Base-by-base conservation (phyloP, 2,888 invertebrate species). In the Protonemura montana region DNA sequence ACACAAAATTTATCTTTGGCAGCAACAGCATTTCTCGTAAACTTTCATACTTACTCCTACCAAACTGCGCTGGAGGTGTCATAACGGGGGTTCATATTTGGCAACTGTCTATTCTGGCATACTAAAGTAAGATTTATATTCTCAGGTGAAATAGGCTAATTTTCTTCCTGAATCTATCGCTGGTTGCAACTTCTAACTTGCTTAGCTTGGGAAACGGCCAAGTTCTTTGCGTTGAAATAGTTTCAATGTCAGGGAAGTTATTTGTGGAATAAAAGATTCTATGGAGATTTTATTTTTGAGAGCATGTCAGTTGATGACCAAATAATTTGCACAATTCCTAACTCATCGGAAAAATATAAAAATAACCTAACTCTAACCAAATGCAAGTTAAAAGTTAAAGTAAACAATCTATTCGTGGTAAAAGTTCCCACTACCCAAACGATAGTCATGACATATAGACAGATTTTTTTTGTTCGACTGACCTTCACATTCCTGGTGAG, bases 401-500 rank as follows among this genome's bases (percentile, higher is more conserved):
- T 6, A 35, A 35, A 35, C 3, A 10, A 35, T 6, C 35, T 10
- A 10, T 35, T 35, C 10, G 35, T 35, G 3, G 35, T 35, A 35
- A n/a, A n/a, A n/a, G n/a, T n/a, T n/a, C n/a, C n/a, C n/a, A n/a
- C n/a, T n/a, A n/a, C n/a, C n/a, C n/a, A n/a, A n/a, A n/a, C n/a
- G n/a, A n/a, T n/a, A n/a, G n/a, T n/a, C n/a, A n/a, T n/a, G 35
- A 35, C 35, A 35, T 35, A 3, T 10, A 6, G 10, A 35, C 35
- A 35, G 35, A 6, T 10, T 35, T 35, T 35, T 3, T 35, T 10
- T 6, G 10, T 35, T n/a, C n/a, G 21, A 89, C 90, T 90, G 89
- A 94, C 94, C 91, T 93, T 93, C 89, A 96, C 95, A 90, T 96
- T 96, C 35, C 94, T 93, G 89, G 96, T 95, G 88, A 96, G 92